Evolutionary conservation across 2,113 vertebrate genomes (phyloP).

Genomic region (Circaetus cinerascens): DNA sequence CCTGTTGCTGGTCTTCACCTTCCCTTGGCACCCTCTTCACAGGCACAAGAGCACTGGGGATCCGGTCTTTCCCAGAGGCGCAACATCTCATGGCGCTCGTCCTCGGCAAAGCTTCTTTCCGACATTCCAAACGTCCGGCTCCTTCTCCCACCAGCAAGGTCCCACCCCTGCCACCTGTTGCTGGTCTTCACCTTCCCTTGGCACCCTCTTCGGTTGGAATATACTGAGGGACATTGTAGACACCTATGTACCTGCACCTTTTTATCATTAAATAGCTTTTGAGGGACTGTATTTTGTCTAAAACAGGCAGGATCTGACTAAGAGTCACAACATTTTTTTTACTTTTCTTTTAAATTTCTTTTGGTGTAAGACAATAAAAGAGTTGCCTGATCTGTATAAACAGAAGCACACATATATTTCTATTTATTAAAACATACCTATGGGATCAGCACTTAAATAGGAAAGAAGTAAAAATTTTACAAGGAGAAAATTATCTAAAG

Average conservation of each 20-base stretch:
- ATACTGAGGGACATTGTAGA: neutral
- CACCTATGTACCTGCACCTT: neutral
- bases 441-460: neutral
- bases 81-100: too few species aligned
- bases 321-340: neutral
- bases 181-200: too few species aligned
- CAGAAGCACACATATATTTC: neutral
- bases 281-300: neutral
- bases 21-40: too few species aligned
- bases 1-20: too few species aligned
- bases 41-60: too few species aligned
- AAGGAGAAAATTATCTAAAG: neutral
- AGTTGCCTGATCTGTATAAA: neutral
- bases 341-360: neutral
- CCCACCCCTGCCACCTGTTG: too few species aligned
- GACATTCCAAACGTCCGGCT: too few species aligned
- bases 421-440: neutral
- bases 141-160: too few species aligned
- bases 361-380: neutral
- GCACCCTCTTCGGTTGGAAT: too few species aligned
- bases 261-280: neutral
- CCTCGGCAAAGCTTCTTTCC: too few species aligned
- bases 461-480: neutral
- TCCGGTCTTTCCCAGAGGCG: too few species aligned
- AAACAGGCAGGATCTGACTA: neutral